Percentiles rank a stretch among this genome's conserved stretches.
Conservation (phyloP, 64 coral and sea anemone species). For the Platygyra sinensis region DNA sequence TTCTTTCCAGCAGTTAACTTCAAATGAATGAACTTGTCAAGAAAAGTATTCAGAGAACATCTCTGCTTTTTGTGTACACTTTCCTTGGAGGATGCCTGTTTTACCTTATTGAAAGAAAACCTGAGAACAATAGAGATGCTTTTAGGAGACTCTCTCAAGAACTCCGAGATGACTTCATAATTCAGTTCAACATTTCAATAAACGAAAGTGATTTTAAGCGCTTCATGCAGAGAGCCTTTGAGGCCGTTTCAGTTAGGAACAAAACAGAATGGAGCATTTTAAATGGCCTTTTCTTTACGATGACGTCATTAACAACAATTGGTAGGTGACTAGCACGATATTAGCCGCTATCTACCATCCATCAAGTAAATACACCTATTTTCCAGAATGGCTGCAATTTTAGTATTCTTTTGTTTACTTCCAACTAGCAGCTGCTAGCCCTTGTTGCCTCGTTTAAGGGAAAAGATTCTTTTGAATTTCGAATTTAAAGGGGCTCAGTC, state of each 20-base stretch:
- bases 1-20: no score
- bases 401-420: no score
- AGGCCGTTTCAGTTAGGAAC: background rate
- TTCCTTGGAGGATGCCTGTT: conserved; percentile 37
- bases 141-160: background rate
- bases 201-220: conserved; percentile 32
- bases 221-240: conserved; percentile 20
- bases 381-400: no score
- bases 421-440: no score
- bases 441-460: no score
- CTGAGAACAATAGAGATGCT: background rate
- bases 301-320: conserved; percentile 39
- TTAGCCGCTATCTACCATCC: background rate
- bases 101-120: conserved; percentile 19
- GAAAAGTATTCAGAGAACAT: conserved; percentile 5
- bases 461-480: no score
- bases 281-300: conserved; percentile 10
- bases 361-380: no score
- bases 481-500: no score
- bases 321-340: conserved; percentile 4
- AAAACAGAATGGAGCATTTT: conserved; percentile 41
- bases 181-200: conserved; percentile 33
- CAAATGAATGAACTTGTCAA: conserved; percentile 17
- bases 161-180: background rate
- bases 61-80: conserved; percentile 19